phyloP scores from a whole-genome alignment of 2,797 vertebrate genomes.

The Pelochelys cantorii region DNA sequence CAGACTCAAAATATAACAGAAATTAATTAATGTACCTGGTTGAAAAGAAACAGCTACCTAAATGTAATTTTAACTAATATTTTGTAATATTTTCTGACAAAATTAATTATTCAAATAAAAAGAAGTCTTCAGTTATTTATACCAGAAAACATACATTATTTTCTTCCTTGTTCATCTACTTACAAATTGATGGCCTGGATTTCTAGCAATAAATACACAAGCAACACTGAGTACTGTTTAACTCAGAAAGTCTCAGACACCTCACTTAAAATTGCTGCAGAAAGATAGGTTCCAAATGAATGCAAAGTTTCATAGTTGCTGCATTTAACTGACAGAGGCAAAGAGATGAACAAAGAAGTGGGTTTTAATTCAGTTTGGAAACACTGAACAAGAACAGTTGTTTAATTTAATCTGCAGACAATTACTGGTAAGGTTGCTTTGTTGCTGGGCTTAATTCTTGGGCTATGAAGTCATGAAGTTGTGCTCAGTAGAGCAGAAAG shows the following conservation, averaged over 20 bases:
- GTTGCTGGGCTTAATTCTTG: slow-evolving; percentile 61
- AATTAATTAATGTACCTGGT: background rate
- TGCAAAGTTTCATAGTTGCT: background rate
- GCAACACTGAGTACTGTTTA: background rate
- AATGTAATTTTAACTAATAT: no score
- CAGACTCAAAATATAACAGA: slow-evolving; percentile 39
- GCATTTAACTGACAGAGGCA: background rate
- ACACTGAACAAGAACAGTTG: slow-evolving; percentile 35
- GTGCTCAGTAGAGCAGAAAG: slow-evolving; percentile 77
- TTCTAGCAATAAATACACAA: background rate
- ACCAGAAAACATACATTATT: background rate
- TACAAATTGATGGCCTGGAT: accelerated
- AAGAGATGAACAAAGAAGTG: background rate
- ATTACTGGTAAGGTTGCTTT: slow-evolving; percentile 60
- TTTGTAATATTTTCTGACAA: slow-evolving; percentile 6
- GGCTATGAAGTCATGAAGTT: slow-evolving; percentile 69
- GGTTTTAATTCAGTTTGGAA: slow-evolving; percentile 23
- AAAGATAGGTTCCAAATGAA: background rate
- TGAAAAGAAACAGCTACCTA: background rate
- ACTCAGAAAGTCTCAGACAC: slow-evolving; percentile 6
- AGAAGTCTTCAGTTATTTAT: background rate
- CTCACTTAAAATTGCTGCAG: accelerated
- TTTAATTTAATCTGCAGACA: slow-evolving; percentile 63
- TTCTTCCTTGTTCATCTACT: background rate
- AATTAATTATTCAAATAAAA: background rate